These are phyloP conservation scores for Eufriesea mexicana DNA, from an alignment of 1,140 invertebrate species.

Conservation along the genomic window DNA sequence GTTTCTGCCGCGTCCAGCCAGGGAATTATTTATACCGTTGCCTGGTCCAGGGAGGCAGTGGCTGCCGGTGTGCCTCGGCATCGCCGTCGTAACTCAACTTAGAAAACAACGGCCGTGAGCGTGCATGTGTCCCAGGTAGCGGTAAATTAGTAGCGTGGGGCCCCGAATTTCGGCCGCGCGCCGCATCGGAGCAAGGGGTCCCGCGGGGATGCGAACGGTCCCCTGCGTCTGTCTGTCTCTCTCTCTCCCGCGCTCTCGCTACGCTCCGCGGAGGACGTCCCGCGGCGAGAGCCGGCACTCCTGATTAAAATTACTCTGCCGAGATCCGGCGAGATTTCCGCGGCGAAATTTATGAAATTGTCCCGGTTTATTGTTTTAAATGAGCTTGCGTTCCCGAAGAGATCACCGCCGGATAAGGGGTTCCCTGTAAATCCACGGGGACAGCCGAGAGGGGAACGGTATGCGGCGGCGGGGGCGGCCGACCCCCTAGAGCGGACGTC, in stretches of 20 bases:
- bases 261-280: slow-evolving; percentile 48
- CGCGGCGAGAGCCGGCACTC: slow-evolving; percentile 67
- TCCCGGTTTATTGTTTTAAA: slow-evolving; percentile 75
- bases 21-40: slow-evolving; percentile 67
- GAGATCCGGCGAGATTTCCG: slow-evolving; percentile 70
- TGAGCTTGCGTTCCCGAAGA: slow-evolving; percentile 68
- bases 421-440: slow-evolving; percentile 65
- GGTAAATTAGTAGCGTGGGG: slow-evolving; percentile 77
- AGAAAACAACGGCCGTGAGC: slow-evolving; percentile 72
- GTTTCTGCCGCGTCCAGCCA: slow-evolving; percentile 12
- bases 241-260: slow-evolving; percentile 22
- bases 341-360: slow-evolving; percentile 74
- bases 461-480: slow-evolving; percentile 48
- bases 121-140: slow-evolving; percentile 76
- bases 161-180: slow-evolving; percentile 68
- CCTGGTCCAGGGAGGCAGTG: slow-evolving; percentile 31
- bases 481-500: slow-evolving; percentile 62
- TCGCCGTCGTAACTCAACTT: slow-evolving; percentile 76
- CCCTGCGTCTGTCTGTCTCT: not conserved
- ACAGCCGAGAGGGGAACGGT: slow-evolving; percentile 23
- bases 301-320: slow-evolving; percentile 73
- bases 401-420: slow-evolving; percentile 68
- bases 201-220: slow-evolving; percentile 14
- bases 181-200: slow-evolving; percentile 50
- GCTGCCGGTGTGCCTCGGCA: slow-evolving; percentile 54